These are phyloP conservation scores for Ornithoptera alexandrae DNA, from an alignment of 2,888 invertebrate genomes.

Conservation along the genomic window DNA sequence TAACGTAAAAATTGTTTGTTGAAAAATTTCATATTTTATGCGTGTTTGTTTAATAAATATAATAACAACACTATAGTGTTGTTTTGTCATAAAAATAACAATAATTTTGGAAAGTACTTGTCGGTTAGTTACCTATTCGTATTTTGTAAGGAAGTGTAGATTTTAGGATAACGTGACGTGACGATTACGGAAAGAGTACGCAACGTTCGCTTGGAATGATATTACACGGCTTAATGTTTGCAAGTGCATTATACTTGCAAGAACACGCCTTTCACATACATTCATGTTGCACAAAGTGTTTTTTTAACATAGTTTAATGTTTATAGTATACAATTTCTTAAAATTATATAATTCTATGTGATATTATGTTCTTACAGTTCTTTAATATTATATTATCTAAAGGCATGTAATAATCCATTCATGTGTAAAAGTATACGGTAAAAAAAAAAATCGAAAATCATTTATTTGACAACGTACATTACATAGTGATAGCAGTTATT, in stretches of 20 bases:
- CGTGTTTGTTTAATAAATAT: no score
- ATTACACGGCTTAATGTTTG: slow-evolving; percentile 3
- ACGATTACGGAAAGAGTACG: slow-evolving; percentile 8
- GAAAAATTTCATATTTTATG: no score
- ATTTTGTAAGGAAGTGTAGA: background rate
- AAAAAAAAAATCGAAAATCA: no score
- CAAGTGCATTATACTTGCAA: slow-evolving; percentile 1
- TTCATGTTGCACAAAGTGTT: background rate
- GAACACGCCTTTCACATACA: slow-evolving; percentile 7
- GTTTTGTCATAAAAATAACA: no score
- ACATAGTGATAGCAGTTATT: no score
- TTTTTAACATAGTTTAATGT: background rate
- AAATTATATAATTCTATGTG: background rate
- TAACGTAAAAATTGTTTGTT: no score
- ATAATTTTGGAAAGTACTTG: background rate
- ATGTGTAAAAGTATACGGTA: no score
- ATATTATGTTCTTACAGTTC: no score
- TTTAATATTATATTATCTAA: no score
- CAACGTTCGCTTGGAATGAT: background rate
- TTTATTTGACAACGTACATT: no score
- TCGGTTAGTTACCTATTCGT: background rate
- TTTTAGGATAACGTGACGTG: background rate
- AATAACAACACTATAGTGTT: no score
- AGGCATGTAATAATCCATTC: no score
- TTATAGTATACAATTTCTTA: background rate